phyloP scores from a whole-genome alignment of 2,113 vertebrate species.

The Cololabis saira region DNA sequence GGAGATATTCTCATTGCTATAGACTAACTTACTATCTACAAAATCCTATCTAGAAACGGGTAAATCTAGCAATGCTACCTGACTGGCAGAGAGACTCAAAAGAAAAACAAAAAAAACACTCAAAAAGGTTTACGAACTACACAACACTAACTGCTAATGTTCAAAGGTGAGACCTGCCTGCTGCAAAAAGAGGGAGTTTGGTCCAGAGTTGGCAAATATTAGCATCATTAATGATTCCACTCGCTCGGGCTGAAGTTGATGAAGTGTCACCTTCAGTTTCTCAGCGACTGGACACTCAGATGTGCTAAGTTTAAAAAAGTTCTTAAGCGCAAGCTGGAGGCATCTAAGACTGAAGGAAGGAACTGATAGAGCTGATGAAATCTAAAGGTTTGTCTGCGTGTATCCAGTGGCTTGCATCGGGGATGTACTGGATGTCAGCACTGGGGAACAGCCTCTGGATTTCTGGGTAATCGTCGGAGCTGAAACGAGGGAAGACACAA shows the following conservation, averaged over 20 bases:
- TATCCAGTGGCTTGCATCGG: conserved; percentile 91
- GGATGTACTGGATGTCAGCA: conserved; percentile 86
- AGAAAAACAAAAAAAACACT: conserved; percentile 8
- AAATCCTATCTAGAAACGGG: conserved; percentile 35
- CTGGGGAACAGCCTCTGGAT: conserved; percentile 89
- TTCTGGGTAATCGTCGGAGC: conserved; percentile 87
- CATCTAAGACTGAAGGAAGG: conserved; percentile 84
- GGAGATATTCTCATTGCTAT: conserved; percentile 2
- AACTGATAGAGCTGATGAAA: conserved; percentile 87
- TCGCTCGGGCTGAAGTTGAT: conserved; percentile 40
- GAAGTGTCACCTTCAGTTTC: conserved; percentile 30
- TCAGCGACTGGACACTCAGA: conserved; percentile 4
- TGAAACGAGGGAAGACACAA: conserved; percentile 41
- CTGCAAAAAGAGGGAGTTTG: conserved; percentile 54
- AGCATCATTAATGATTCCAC: conserved; percentile 34
- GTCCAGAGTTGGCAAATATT: conserved; percentile 60
- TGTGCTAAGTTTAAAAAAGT: conserved; percentile 27
- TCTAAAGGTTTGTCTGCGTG: conserved; percentile 91
- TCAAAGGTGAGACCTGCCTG: conserved; percentile 25
- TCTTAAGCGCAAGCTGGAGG: conserved; percentile 7
- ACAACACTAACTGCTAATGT: conserved; percentile 31
- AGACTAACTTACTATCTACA: conserved; percentile 8
- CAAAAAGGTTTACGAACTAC: conserved; percentile 9
- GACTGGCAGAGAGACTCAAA: conserved; percentile 29
- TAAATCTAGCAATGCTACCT: conserved; percentile 20